phyloP scores from a whole-genome alignment of 2,888 invertebrate species.

The Eurytoma adleriae region DNA sequence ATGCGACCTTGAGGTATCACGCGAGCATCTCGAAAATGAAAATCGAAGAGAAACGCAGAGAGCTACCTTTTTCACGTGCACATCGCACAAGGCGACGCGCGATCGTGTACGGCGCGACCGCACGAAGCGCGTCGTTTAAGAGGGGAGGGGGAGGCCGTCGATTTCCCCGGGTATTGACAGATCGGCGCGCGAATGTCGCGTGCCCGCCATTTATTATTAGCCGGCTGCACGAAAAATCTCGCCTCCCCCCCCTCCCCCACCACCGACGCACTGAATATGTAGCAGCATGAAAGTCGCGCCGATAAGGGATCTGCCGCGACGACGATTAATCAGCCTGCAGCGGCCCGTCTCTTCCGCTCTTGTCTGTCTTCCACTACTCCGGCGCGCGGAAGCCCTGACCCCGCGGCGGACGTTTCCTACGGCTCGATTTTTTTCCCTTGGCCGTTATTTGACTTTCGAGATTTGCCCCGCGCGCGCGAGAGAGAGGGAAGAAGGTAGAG shows the following conservation, averaged over 20 bases:
- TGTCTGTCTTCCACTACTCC: too few species aligned
- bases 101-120: too few species aligned
- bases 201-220: constrained; percentile 35
- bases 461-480: too few species aligned
- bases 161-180: constrained; percentile 22
- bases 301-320: too few species aligned
- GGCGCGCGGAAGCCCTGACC: too few species aligned
- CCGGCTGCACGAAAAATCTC: constrained; percentile 4
- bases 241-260: background rate
- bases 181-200: constrained; percentile 41
- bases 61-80: background rate
- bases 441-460: background rate
- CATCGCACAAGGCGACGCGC: background rate
- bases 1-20: background rate
- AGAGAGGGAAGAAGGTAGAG: background rate
- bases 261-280: background rate
- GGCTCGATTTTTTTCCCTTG: background rate
- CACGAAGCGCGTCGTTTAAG: too few species aligned
- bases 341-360: too few species aligned
- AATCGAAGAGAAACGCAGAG: background rate
- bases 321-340: constrained; percentile 26
- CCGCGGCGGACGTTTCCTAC: background rate
- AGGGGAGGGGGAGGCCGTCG: background rate
- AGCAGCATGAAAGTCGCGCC: background rate
- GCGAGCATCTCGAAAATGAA: constrained; percentile 7